phyloP scores from a whole-genome alignment of 2,113 vertebrate genomes.

The Corydoras sp. region DNA sequence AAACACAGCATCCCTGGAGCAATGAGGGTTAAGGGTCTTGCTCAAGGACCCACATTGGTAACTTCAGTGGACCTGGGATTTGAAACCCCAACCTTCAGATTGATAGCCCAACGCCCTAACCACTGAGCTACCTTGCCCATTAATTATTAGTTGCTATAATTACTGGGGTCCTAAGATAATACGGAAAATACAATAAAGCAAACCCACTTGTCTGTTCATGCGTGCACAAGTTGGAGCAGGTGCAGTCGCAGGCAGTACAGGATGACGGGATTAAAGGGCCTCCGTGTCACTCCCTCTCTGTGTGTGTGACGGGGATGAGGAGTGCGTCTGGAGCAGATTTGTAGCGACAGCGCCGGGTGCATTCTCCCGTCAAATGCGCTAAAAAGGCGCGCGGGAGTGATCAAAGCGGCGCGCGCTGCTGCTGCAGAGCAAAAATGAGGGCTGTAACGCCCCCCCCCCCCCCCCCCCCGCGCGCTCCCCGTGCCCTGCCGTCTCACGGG shows the following conservation, averaged over 20 bases:
- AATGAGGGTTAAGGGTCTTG: no score
- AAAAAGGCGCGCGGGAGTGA: slow-evolving; percentile 62
- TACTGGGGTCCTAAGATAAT: background rate
- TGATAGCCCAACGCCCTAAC: no score
- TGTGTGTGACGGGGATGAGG: slow-evolving; percentile 39
- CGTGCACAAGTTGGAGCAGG: slow-evolving; percentile 52
- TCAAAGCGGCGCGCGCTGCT: slow-evolving; percentile 64
- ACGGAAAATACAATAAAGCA: background rate
- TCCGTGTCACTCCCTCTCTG: slow-evolving; percentile 23
- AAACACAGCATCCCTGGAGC: no score
- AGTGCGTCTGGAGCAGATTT: slow-evolving; percentile 60
- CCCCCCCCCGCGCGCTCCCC: background rate
- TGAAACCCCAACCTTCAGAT: no score
- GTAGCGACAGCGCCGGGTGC: slow-evolving; percentile 70
- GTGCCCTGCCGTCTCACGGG: slow-evolving; percentile 32
- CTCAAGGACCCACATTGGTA: no score
- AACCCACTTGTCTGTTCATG: slow-evolving; percentile 14
- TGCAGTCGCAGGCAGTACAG: slow-evolving; percentile 50
- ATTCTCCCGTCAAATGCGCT: slow-evolving; percentile 67
- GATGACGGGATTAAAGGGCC: slow-evolving; percentile 63
- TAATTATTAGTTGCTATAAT: no score
- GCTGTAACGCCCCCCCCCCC: slow-evolving; percentile 19
- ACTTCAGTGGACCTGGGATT: no score
- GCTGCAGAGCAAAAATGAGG: slow-evolving; percentile 17
- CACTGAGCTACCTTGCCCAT: no score